Evolutionary conservation across 2,797 vertebrate species (phyloP).

Genomic region (Amphiprion clarkii): DNA sequence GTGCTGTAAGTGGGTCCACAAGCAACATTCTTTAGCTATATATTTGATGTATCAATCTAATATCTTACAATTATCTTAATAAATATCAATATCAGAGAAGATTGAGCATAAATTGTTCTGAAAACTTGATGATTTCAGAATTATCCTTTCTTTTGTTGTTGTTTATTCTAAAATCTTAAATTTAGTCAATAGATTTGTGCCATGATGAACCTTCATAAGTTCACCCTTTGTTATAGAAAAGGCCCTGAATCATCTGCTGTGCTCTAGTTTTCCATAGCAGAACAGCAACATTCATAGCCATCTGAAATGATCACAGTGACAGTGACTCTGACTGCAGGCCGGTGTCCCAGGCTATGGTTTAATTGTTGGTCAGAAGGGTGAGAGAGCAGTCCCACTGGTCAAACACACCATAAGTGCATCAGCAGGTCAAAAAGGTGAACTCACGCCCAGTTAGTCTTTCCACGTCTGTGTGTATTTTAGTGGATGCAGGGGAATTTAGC

Average conservation of each 20-base stretch:
- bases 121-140: too few species aligned
- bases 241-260: too few species aligned
- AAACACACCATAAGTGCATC: neutral
- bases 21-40: too few species aligned
- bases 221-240: neutral
- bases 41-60: neutral
- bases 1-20: too few species aligned
- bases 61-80: too few species aligned
- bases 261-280: too few species aligned
- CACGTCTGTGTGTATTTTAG: slow-evolving; percentile 14
- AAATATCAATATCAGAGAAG: too few species aligned
- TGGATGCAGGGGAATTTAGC: slow-evolving; percentile 7
- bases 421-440: slow-evolving; percentile 4
- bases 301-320: neutral
- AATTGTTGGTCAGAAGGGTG: neutral
- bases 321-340: neutral
- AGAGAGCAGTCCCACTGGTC: neutral
- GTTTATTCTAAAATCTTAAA: neutral
- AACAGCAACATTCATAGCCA: neutral
- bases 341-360: neutral
- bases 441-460: slow-evolving; percentile 4
- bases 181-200: neutral
- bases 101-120: too few species aligned
- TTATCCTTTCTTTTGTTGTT: too few species aligned
- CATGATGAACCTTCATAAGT: neutral